phyloP scores from a whole-genome alignment of 2,888 invertebrate species.

The Thecophora atra region DNA sequence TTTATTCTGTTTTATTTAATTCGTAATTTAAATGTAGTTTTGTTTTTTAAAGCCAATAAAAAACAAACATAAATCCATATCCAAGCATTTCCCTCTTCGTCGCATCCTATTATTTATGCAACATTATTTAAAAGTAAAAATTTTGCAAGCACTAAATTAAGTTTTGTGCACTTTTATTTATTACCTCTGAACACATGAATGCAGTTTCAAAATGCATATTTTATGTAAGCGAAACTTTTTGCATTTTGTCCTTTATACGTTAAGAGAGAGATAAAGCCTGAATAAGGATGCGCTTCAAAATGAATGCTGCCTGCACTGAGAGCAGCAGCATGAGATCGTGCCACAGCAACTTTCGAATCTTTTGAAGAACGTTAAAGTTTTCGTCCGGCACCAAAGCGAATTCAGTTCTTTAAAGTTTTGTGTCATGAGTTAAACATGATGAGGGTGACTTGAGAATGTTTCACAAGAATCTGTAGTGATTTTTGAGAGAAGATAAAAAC shows the following conservation, averaged over 20 bases:
- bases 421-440: not conserved
- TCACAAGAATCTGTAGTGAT: slow-evolving; percentile 10
- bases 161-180: slow-evolving; percentile 1
- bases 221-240: not conserved
- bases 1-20: too few relatives aligned
- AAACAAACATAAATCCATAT: too few relatives aligned
- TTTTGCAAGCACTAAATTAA: not conserved
- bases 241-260: not conserved
- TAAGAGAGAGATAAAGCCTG: not conserved
- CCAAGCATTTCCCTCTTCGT: too few relatives aligned
- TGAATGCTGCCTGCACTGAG: too few relatives aligned
- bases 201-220: not conserved
- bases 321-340: not conserved
- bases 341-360: slow-evolving; percentile 4
- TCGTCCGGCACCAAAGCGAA: not conserved
- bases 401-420: not conserved
- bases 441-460: not conserved
- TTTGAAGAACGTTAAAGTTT: not conserved
- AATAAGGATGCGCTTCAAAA: too few relatives aligned
- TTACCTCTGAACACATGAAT: not conserved
- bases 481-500: slow-evolving; percentile 12
- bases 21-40: too few relatives aligned
- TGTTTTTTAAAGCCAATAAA: too few relatives aligned
- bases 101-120: too few relatives aligned
- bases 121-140: not conserved